Evolutionary conservation across 1,140 invertebrate species (phyloP), one percentile per base, ranked within the genome.

Genomic region (Papilio dardanus): DNA sequence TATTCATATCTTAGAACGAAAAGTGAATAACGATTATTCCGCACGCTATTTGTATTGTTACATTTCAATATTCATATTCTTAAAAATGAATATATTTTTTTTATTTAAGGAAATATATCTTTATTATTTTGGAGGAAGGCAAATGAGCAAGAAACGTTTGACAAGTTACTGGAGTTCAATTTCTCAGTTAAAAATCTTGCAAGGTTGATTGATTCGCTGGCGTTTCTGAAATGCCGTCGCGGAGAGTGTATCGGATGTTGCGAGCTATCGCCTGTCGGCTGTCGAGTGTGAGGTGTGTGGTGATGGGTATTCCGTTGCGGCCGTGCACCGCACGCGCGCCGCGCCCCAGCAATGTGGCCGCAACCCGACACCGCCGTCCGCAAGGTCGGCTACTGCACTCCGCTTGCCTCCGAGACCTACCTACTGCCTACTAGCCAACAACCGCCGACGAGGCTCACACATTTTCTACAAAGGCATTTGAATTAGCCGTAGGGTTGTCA

Each of bases 361-460:
- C 80, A 88, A 92, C 81, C 31, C 76, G 89, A 92, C 83, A 89
- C 88, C 81, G 81, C 79, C 76, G 77, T 80, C 80, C 83, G 85
- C 91, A 92, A 92, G 91, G 91, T 88, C 89, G 88, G 91, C 91
- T 92, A 91, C 91, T 89, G 91, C 86, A 88, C 87, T 85, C 86
- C 86, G 88, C 88, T 84, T 86, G 84, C 82, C 79, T 14, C 78
- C 83, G 66, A 62, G 10, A 87, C 85, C 85, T 84, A 85, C 78
- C 82, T 67, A 62, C 85, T 85, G 84, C 78, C 83, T 67, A 62
- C 10, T 24, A 58, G 66, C 77, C 66, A 40, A 40, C 42, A 46
- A n/a, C 42, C 42, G 7, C 73, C 71, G n/a, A 37, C 46, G 21
- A 3, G 71, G 31, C 30, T 14, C 12, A 28, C 21, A 42, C 40